Conservation (phyloP, 2,797 vertebrate species). For the Poeciliopsis presidionis region DNA sequence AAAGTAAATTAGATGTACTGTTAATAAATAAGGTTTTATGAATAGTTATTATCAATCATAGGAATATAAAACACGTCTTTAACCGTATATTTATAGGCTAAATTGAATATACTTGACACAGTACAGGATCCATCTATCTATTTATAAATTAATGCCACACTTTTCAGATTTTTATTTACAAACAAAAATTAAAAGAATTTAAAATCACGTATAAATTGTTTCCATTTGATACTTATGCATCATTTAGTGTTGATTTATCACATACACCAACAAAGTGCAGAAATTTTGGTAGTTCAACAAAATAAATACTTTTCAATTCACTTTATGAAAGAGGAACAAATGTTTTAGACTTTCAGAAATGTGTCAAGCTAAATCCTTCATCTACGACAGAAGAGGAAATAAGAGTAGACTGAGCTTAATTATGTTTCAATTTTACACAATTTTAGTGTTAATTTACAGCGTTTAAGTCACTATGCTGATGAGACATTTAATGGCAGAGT, state of each 20-base stretch:
- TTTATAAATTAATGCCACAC: background rate
- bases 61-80: too few relatives aligned
- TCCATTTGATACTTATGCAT: background rate
- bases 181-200: background rate
- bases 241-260: background rate
- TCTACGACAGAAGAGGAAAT: background rate
- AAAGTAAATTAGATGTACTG: background rate
- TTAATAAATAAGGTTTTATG: background rate
- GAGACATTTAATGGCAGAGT: background rate
- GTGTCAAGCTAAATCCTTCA: background rate
- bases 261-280: background rate
- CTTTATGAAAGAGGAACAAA: background rate
- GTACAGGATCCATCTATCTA: background rate
- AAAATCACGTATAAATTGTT: background rate
- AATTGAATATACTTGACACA: background rate
- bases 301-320: background rate
- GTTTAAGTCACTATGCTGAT: background rate
- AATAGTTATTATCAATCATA: background rate
- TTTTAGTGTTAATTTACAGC: background rate
- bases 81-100: too few relatives aligned
- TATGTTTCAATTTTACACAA: background rate
- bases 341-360: background rate
- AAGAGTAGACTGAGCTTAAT: background rate
- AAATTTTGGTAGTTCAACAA: background rate
- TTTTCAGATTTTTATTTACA: background rate